These are phyloP conservation scores for Nyctalus aviator DNA, from an alignment of 2,797 vertebrate species.

Conservation along the genomic window DNA sequence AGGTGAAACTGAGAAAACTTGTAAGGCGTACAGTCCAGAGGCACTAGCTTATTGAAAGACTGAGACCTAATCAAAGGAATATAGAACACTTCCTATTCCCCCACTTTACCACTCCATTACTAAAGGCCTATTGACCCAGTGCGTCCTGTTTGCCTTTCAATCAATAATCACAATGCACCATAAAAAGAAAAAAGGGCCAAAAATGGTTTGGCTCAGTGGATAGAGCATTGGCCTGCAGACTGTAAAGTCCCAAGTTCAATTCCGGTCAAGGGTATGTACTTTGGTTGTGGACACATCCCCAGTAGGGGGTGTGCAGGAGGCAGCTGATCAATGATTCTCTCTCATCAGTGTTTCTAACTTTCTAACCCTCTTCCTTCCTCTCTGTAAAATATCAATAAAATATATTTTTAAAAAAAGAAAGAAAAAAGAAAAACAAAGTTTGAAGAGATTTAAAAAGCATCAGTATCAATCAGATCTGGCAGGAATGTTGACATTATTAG, in stretches of 20 bases:
- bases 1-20: background rate
- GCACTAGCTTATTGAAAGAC: background rate
- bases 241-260: too few species aligned
- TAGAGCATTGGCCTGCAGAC: too few species aligned
- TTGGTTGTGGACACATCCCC: too few species aligned
- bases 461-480: background rate
- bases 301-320: too few species aligned
- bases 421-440: background rate
- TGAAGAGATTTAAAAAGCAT: background rate
- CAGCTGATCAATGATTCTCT: too few species aligned
- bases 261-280: too few species aligned
- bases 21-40: background rate
- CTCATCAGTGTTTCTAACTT: too few species aligned
- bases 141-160: background rate
- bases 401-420: background rate
- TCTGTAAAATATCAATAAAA: too few species aligned
- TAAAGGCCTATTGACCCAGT: background rate
- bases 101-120: background rate
- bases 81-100: background rate
- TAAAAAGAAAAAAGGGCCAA: background rate
- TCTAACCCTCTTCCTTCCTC: too few species aligned
- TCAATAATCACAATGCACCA: background rate
- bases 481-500: background rate
- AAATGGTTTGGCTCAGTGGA: too few species aligned
- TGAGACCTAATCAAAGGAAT: background rate